Conservation (phyloP, 2,113 vertebrate species). For the Cyprinodon brontotheroides region DNA sequence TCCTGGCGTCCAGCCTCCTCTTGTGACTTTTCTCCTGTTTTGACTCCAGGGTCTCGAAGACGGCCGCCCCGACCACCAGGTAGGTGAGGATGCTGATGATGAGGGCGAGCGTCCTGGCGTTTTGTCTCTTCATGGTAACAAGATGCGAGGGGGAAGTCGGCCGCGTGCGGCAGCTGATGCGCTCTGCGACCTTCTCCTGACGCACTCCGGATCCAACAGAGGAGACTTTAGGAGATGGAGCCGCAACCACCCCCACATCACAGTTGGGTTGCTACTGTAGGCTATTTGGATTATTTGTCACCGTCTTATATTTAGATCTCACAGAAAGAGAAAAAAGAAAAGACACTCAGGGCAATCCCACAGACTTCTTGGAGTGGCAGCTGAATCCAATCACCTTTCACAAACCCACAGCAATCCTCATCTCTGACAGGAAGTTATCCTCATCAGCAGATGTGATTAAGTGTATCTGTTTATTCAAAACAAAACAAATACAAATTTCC, state of each 20-base stretch:
- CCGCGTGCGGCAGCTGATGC: conserved; percentile 38
- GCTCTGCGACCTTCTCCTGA: conserved; percentile 58
- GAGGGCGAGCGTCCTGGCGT: conserved; percentile 91
- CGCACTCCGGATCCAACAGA: conserved; percentile 59
- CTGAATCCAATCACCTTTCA: not conserved
- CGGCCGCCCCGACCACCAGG: conserved; percentile 94
- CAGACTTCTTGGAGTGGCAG: conserved; percentile 33
- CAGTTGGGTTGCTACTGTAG: conserved; percentile 70
- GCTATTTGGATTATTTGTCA: conserved; percentile 75
- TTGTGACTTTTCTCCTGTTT: conserved; percentile 88
- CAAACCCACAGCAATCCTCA: not conserved
- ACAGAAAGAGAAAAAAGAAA: conserved; percentile 10
- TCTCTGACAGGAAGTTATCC: not conserved
- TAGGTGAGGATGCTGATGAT: conserved; percentile 97
- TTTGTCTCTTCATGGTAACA: conserved; percentile 92
- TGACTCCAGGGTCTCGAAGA: conserved; percentile 95
- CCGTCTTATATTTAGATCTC: conserved; percentile 63
- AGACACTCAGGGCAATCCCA: conserved; percentile 65
- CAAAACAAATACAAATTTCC: conserved; percentile 46
- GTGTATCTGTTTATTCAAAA: conserved; percentile 34
- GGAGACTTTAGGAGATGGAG: conserved; percentile 72
- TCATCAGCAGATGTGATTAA: conserved; percentile 19
- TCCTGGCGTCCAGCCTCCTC: conserved; percentile 83
- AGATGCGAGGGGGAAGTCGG: not conserved
- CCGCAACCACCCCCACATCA: conserved; percentile 84